Evolutionary conservation across 2,888 invertebrate species (phyloP), one percentile per base, ranked within the genome.

Genomic region (Drosophila meridionalis): DNA sequence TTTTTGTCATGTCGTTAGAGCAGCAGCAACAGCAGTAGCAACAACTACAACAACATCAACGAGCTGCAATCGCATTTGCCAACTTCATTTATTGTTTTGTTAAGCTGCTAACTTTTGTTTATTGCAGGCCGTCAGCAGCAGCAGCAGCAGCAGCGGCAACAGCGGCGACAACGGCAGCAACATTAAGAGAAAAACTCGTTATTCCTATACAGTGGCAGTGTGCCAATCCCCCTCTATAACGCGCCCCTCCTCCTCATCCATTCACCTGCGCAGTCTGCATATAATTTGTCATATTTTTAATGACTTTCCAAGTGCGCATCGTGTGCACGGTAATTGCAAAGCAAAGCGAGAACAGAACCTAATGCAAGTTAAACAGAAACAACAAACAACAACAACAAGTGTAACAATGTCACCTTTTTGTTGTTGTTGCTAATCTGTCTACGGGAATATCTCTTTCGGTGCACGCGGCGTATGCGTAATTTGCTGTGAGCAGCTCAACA

Each of bases 41-140:
- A 28, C 58, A 58, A 42, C 40, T 36, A 6, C 47, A 58, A 43
- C 52, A 57, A 32, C 38, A 56, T 45, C 30, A 47, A 42, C 58
- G 63, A 75, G 67, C 69, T 73, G 77, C 81, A 89, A 86, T 89
- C 89, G 89, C 89, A 83, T 86, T 88, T 87, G 74, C 84, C 82
- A 87, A 86, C 87, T 87, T 89, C 89, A 89, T 87, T 89, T 89
- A 87, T 87, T 87, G 89, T 87, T 87, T 89, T 89, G 87, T 87
- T 87, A 87, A 87, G 89, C 87, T 87, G 87, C 87, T 87, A 87
- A 87, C 87, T 87, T 89, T 84, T 81, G 84, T 87, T 89, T 87
- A 89, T 84, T 84, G 87, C 82, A 73, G 71, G 68, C 73, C 83
- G 78, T 82, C 83, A 80, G 66, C 80, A 69, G 52, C 69, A 65